Base-by-base conservation (phyloP, 2,888 invertebrate species). In the Melanchra persicariae region DNA sequence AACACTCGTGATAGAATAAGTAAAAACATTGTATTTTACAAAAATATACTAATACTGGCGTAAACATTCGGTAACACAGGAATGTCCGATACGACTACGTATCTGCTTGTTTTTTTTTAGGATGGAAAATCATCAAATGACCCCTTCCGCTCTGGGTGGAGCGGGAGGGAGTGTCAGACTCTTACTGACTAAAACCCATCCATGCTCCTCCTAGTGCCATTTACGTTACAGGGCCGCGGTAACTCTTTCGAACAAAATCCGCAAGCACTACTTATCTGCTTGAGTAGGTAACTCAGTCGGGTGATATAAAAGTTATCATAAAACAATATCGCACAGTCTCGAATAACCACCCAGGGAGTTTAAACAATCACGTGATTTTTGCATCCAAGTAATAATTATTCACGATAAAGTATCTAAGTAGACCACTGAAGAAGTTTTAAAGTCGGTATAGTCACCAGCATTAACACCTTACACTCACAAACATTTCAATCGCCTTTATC, bases 261-360 rank as follows among this genome's bases (percentile, higher is more conserved):
- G n/a, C n/a, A n/a, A n/a, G n/a, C n/a, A n/a, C n/a, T n/a, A n/a
- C n/a, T n/a, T n/a, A n/a, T n/a, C n/a, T n/a, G n/a, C n/a, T n/a
- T n/a, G 40, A 8, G 45, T 24, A 40, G 22, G 24, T n/a, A 24
- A 70, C 30, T 59, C 17, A 40, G 12, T 43, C 40, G 10, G 17
- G 26, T 12, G 45, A 58, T 77, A 54, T 55, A 10, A 52, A 77
- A 47, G 8, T 47, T 77, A 54, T 71, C 54, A 26, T 8, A 71
- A 54, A 40, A 54, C 8, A 47, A 43, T 22, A 64, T 64, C 43
- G 30, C 37, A n/a, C 17, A 30, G 7, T 30, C 57, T 51, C 37
- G 19, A 57, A 26, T 37, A 69, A 69, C 30, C 22, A 5, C 45
- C 9, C 26, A 34, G 55, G 76, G 34, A 57, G 43, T 43, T 26